Evolutionary conservation across 2,113 vertebrate genomes (phyloP).

Genomic region (Macquaria ambigua): DNA sequence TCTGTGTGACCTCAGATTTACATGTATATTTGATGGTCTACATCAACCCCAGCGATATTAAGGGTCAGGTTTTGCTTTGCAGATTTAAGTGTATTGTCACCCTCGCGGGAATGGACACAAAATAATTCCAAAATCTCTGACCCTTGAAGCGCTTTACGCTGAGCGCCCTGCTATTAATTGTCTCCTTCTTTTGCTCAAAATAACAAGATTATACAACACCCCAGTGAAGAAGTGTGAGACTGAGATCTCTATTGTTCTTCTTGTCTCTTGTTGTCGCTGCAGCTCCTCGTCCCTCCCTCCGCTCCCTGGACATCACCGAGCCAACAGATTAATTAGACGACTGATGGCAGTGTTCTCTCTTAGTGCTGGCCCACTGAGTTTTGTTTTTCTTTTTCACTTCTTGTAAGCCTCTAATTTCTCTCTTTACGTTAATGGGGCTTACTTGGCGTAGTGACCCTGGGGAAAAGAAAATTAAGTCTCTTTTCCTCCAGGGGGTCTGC

Average conservation of each 20-base stretch:
- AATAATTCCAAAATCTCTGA: constrained; percentile 21
- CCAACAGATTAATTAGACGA: constrained; percentile 78
- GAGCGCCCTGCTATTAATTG: constrained; percentile 32
- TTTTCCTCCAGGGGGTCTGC: constrained; percentile 52
- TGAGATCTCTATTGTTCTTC: constrained; percentile 52
- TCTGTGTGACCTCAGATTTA: background rate
- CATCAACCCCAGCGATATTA: background rate
- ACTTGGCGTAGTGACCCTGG: constrained; percentile 70
- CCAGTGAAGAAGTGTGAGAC: constrained; percentile 54
- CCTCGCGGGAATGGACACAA: background rate
- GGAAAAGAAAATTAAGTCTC: constrained; percentile 67
- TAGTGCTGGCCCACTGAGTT: constrained; percentile 77
- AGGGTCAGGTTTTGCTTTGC: background rate
- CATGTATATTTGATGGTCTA: background rate
- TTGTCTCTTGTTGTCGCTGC: constrained; percentile 35
- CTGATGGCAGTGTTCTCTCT: constrained; percentile 71
- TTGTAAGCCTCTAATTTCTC: constrained; percentile 68
- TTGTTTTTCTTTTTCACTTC: constrained; percentile 69
- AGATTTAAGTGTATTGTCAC: background rate
- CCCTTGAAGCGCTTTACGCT: background rate
- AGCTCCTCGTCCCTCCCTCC: constrained; percentile 32
- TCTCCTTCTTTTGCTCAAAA: constrained; percentile 46
- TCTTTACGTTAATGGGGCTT: constrained; percentile 77
- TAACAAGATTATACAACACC: constrained; percentile 53
- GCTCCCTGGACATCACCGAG: constrained; percentile 65